phyloP scores from a whole-genome alignment of 2,888 invertebrate species.

The Papilio gigon region DNA sequence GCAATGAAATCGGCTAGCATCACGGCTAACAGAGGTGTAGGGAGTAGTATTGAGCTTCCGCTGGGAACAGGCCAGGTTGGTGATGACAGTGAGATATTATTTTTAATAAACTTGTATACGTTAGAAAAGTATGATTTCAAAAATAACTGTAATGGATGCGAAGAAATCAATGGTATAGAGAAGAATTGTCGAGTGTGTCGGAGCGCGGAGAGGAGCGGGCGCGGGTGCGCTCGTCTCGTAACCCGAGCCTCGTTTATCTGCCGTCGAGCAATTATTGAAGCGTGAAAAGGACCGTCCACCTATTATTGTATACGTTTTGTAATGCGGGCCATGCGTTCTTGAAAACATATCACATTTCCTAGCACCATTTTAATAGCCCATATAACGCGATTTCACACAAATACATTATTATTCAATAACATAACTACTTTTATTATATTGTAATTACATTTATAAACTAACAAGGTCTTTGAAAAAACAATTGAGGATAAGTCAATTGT shows the following conservation, averaged over 20 bases:
- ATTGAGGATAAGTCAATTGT: too few relatives aligned
- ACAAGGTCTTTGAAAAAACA: too few relatives aligned
- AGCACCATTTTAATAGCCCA: constrained; percentile 52
- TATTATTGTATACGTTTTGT: constrained; percentile 81
- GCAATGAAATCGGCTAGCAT: too few relatives aligned
- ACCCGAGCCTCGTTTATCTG: constrained; percentile 80
- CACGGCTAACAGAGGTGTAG: too few relatives aligned
- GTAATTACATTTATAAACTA: neutral
- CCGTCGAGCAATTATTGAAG: constrained; percentile 83
- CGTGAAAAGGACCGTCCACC: constrained; percentile 82
- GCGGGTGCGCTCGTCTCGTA: constrained; percentile 68
- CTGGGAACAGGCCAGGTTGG: too few relatives aligned
- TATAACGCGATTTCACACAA: constrained; percentile 35
- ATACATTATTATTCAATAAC: neutral
- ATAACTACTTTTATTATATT: neutral
- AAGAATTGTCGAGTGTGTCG: constrained; percentile 65
- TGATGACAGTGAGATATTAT: neutral
- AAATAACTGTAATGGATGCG: constrained; percentile 11
- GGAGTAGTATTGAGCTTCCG: too few relatives aligned
- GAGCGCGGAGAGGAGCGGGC: constrained; percentile 55
- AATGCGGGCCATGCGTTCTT: constrained; percentile 78
- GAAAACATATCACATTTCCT: constrained; percentile 78
- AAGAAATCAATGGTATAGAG: constrained; percentile 46
- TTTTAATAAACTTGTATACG: neutral
- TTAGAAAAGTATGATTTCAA: neutral